Evolutionary conservation across 2,113 vertebrate species (phyloP).

Genomic region (Dicaeum eximium): DNA sequence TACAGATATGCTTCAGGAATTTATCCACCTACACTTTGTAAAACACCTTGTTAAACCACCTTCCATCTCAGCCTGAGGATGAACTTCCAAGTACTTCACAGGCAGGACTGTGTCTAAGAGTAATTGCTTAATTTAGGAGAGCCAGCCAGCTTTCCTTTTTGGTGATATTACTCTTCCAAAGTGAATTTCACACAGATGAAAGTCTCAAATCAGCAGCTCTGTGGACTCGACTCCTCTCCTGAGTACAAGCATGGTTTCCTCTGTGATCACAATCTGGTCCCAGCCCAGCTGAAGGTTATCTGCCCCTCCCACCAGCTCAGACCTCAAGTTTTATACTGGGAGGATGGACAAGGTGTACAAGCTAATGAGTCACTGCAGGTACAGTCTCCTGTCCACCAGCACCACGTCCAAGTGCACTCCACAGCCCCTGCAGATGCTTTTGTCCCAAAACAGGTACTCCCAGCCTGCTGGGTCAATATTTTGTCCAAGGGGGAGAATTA

Average conservation of each 20-base stretch:
- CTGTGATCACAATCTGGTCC: not conserved
- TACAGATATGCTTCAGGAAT: conserved; percentile 51
- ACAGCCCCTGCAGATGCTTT: not conserved
- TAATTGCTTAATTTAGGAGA: conserved; percentile 58
- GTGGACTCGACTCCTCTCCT: not conserved
- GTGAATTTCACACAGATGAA: not conserved
- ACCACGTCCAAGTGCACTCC: not conserved
- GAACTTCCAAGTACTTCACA: not conserved
- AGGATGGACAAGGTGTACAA: not conserved
- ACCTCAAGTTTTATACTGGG: not conserved
- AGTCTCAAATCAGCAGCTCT: not conserved
- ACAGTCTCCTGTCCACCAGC: not conserved
- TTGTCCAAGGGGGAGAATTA: not conserved
- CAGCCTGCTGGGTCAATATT: not conserved
- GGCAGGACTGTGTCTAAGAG: not conserved
- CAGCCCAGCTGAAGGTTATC: not conserved
- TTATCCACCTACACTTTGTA: conserved; percentile 35
- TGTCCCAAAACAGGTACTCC: not conserved
- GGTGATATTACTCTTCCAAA: conserved; percentile 3
- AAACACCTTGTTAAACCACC: conserved; percentile 35
- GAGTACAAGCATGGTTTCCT: not conserved
- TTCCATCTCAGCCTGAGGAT: conserved; percentile 10
- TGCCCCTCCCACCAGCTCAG: not conserved
- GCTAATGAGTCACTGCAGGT: not conserved
- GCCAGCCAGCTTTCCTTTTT: not conserved